phyloP scores from a whole-genome alignment of 2,113 vertebrate genomes.

The Hypanus sabinus region DNA sequence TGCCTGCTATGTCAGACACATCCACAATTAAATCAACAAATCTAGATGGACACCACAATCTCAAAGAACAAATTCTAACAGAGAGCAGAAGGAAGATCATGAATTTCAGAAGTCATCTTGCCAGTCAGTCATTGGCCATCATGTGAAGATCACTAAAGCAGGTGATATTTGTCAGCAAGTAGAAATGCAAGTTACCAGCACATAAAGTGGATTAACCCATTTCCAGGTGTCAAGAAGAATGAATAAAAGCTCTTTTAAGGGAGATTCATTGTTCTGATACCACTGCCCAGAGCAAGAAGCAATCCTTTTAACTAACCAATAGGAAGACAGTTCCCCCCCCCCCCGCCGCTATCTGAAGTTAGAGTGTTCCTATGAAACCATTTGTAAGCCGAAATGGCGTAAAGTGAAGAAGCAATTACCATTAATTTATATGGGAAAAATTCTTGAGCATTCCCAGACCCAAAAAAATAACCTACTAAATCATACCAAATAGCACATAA shows the following conservation, averaged over 20 bases:
- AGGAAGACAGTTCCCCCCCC: too few species aligned
- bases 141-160: background rate
- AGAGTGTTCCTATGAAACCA: too few species aligned
- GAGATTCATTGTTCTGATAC: background rate
- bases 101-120: background rate
- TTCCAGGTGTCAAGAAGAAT: background rate
- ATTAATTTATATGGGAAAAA: too few species aligned
- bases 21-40: background rate
- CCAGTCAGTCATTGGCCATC: background rate
- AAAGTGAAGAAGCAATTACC: too few species aligned
- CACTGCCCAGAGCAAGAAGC: background rate
- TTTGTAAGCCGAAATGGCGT: too few species aligned
- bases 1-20: background rate
- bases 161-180: background rate
- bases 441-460: too few species aligned
- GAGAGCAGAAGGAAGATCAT: background rate
- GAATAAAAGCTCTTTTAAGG: background rate
- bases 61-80: background rate
- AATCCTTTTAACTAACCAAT: too few species aligned
- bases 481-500: too few species aligned
- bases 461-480: too few species aligned
- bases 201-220: background rate
- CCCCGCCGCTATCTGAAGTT: too few species aligned
- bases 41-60: too few species aligned
- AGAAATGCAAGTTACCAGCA: background rate